These are phyloP conservation scores for Andrena flavipes DNA, from an alignment of 2,888 invertebrate genomes.

Conservation along the genomic window DNA sequence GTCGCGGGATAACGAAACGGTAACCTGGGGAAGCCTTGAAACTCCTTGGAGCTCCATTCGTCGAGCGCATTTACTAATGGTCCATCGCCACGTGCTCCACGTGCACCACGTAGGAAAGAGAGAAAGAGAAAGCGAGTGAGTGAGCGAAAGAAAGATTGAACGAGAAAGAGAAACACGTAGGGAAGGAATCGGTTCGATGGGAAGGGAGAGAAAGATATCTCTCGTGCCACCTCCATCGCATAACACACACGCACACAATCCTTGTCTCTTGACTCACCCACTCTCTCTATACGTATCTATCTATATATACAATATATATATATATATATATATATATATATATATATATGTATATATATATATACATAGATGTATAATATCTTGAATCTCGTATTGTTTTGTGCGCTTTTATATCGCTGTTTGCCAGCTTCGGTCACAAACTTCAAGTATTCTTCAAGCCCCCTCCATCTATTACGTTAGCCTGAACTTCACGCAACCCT, in stretches of 20 bases:
- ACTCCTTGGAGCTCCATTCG: conserved; percentile 45
- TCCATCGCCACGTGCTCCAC: conserved; percentile 6
- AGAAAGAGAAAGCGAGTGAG: conserved; percentile 43
- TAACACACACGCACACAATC: conserved; percentile 61
- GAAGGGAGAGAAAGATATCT: conserved; percentile 52
- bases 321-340: conserved; percentile 48
- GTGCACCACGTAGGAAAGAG: conserved; percentile 32
- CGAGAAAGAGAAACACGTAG: conserved; percentile 34
- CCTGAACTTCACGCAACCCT: conserved; percentile 27
- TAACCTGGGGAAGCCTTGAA: conserved; percentile 51
- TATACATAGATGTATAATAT: conserved; percentile 63
- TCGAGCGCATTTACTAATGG: conserved; percentile 44
- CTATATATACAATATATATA: conserved; percentile 21
- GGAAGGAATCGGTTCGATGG: conserved; percentile 25
- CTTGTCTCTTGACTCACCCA: conserved; percentile 66
- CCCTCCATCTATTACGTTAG: conserved; percentile 54
- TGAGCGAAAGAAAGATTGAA: conserved; percentile 47
- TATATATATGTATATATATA: conserved; percentile 47
- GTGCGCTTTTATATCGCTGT: conserved; percentile 80
- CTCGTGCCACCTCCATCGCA: conserved; percentile 56
- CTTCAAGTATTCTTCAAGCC: conserved; percentile 73
- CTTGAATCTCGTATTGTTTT: conserved; percentile 76
- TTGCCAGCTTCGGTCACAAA: conserved; percentile 80
- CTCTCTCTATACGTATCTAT: conserved; percentile 46
- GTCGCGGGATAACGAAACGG: background rate